Conservation (phyloP, 2,888 invertebrate species). For the Pollenia labialis region DNA sequence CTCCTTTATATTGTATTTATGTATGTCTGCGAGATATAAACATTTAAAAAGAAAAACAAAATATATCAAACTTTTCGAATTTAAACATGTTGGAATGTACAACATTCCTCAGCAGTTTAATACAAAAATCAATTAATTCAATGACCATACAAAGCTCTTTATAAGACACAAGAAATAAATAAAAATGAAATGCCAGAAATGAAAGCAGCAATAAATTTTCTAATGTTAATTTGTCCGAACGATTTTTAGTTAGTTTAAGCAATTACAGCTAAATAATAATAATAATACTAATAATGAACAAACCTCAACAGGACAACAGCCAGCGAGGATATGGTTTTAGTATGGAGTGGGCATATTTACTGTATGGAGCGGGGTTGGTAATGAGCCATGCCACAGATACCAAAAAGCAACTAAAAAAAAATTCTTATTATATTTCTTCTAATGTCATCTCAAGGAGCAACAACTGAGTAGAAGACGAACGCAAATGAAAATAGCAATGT, state of each 20-base stretch:
- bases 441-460: conserved; percentile 30
- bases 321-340: not conserved
- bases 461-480: not conserved
- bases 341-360: not conserved
- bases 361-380: not conserved
- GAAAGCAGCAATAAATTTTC: conserved; percentile 79
- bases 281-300: not conserved
- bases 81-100: not conserved
- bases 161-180: conserved; percentile 17
- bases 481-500: conserved; percentile 10
- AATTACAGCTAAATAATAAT: conserved; percentile 77
- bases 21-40: no score
- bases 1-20: no score
- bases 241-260: conserved; percentile 77
- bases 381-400: conserved; percentile 35
- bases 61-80: not conserved
- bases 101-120: not conserved
- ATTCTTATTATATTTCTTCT: conserved; percentile 21
- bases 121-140: conserved; percentile 22
- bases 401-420: conserved; percentile 14
- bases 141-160: conserved; percentile 12
- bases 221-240: conserved; percentile 82
- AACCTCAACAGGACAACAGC: not conserved
- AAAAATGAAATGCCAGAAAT: conserved; percentile 44
- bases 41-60: no score